A percentile compares a stretch with the other conserved stretches of the same genome.
Conservation (phyloP, 1,140 invertebrate genomes). For the Panulirus ornatus region DNA sequence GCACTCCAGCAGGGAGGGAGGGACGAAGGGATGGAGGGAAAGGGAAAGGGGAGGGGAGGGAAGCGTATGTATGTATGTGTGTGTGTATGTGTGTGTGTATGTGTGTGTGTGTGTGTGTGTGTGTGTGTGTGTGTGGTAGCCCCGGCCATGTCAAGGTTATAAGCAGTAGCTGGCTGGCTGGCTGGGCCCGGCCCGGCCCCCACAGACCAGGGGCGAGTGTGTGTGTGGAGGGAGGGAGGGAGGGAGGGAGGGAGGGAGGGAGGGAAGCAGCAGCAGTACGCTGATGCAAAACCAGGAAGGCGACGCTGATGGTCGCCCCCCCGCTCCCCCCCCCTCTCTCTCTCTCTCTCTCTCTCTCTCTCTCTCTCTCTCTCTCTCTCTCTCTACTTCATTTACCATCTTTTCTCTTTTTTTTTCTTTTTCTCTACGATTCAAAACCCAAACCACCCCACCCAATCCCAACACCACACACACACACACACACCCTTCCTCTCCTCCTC, state of each 20-base stretch:
- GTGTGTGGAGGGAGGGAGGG: background rate
- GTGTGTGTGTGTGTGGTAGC: too few species aligned
- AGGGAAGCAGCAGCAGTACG: background rate
- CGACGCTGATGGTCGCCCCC: background rate
- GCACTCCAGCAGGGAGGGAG: background rate
- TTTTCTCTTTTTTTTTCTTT: too few species aligned
- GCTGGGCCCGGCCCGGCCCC: too few species aligned
- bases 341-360: too few species aligned
- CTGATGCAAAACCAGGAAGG: background rate
- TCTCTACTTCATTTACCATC: background rate
- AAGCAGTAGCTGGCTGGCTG: background rate
- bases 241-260: background rate
- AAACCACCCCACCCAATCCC: background rate
- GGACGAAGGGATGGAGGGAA: too few species aligned
- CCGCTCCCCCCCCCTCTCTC: constrained; percentile 1
- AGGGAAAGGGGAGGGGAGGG: too few species aligned
- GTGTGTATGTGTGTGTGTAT: background rate
- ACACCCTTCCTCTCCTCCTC: background rate
- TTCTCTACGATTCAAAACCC: background rate
- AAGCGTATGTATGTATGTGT: too few species aligned
- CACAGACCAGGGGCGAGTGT: background rate
- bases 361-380: too few species aligned
- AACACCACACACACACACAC: too few species aligned
- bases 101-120: too few species aligned
- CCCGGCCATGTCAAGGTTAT: background rate